Evolutionary conservation across 2,113 vertebrate species (phyloP), one percentile per base, ranked within the genome.

Genomic region (Erythrocercus mccallii): DNA sequence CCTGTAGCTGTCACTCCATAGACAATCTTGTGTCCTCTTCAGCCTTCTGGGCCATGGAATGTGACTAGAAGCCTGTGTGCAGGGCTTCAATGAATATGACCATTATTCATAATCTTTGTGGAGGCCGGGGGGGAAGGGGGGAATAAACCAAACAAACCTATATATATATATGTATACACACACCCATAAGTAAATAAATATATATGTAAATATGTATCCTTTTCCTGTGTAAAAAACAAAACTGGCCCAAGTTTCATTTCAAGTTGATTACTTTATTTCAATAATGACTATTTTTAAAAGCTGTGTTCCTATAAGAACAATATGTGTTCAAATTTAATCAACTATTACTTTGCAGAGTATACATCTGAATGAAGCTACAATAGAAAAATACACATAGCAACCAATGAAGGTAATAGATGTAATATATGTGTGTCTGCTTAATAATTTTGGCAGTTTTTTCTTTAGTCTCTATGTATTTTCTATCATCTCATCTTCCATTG

Each of bases 261-360:
- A 95, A 70, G 91, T 97, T 97, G 96, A 98, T 98, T 98, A 95
- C 91, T 98, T 98, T 97, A 98, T 98, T 98, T 98, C 91, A 66
- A 95, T 96, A 92, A 56, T 91, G 93, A 74, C 90, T 93, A 61
- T 90, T 94, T 96, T 94, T 94, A 81, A 96, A 94, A 95, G 95
- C 96, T 95, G 23, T 96, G 93, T 96, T 97, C 93, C 90, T 94
- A 44, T 86, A 95, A 95, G 96, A 96, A 97, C 91, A 95, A 73
- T 70, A 82, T 1, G 23, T 48, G 33, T 76, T 90, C 84, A 88
- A 88, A 68, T 74, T 74, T 96, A 96, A 91, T 66, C 88, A 82
- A 94, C 97, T 47, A 97, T 94, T 97, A 65, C 0, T 19, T 94
- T 71, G 79, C 94, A 69, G 95, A 88, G 61, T 93, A 70, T 70